Conservation (phyloP, 1,140 invertebrate species). For the Tetramorium alpestre region DNA sequence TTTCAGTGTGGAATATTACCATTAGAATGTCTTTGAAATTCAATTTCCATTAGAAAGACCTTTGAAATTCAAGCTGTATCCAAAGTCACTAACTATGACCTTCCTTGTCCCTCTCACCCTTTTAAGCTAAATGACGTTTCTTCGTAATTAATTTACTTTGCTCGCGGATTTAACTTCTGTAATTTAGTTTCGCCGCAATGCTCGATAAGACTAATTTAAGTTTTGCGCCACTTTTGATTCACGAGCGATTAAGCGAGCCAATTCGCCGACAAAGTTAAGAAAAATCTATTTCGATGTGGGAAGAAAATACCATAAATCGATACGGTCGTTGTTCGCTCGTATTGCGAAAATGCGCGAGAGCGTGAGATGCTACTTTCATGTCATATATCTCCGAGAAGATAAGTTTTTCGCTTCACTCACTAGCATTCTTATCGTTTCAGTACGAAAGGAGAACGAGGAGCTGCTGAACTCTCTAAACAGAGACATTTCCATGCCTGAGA, state of each 20-base stretch:
- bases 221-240: conserved; percentile 7
- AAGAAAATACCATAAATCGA: neutral
- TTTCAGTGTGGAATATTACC: no score
- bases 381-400: neutral
- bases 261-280: neutral
- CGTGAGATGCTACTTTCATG: neutral
- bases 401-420: conserved; percentile 2
- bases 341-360: neutral
- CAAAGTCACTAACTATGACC: neutral
- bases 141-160: neutral
- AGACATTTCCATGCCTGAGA: conserved; percentile 76
- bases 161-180: neutral
- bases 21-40: no score
- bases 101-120: neutral
- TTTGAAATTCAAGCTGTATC: neutral
- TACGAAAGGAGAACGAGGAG: conserved; percentile 85
- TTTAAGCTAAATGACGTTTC: neutral
- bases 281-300: neutral
- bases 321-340: neutral
- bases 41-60: neutral
- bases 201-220: conserved; percentile 15
- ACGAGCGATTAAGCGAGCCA: neutral
- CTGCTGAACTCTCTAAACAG: conserved; percentile 84
- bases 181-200: neutral
- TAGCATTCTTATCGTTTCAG: conserved; percentile 72